phyloP scores from a whole-genome alignment of 2,888 invertebrate genomes.

The Cataglyphis altisquamis region DNA sequence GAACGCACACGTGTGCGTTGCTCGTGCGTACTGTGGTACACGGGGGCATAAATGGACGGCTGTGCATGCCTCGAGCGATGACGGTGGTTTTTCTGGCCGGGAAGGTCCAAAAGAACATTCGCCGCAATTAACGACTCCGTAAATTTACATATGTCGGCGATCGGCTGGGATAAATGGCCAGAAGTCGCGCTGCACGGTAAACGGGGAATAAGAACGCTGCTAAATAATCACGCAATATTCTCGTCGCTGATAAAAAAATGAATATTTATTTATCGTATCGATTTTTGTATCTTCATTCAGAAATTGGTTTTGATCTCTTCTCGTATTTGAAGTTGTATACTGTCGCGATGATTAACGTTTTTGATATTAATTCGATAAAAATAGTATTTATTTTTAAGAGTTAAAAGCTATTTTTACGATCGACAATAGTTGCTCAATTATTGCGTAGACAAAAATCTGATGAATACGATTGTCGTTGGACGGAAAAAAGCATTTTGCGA shows the following conservation, averaged over 20 bases:
- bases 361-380: slow-evolving; percentile 8
- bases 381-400: background rate
- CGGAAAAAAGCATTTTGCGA: background rate
- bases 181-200: slow-evolving; percentile 65
- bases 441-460: background rate
- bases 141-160: slow-evolving; percentile 82
- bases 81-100: slow-evolving; percentile 76
- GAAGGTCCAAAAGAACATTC: slow-evolving; percentile 78
- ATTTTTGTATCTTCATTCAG: slow-evolving; percentile 67
- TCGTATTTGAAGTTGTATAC: background rate
- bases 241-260: slow-evolving; percentile 44
- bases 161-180: slow-evolving; percentile 79
- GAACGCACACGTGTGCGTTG: slow-evolving; percentile 33
- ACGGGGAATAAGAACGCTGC: slow-evolving; percentile 55
- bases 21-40: slow-evolving; percentile 54
- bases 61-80: slow-evolving; percentile 74
- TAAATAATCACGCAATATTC: slow-evolving; percentile 72
- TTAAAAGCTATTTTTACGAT: background rate
- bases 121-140: slow-evolving; percentile 82
- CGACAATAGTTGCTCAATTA: background rate
- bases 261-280: slow-evolving; percentile 56
- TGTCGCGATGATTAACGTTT: slow-evolving; percentile 27
- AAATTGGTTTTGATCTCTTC: slow-evolving; percentile 57
- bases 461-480: background rate
- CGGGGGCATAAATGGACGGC: slow-evolving; percentile 71